A percentile compares a stretch with the other conserved stretches of the same genome.
Evolutionary conservation across 53 echinoderm and acorn worm genomes (phyloP).

Genomic region (Glandiceps talaboti): DNA sequence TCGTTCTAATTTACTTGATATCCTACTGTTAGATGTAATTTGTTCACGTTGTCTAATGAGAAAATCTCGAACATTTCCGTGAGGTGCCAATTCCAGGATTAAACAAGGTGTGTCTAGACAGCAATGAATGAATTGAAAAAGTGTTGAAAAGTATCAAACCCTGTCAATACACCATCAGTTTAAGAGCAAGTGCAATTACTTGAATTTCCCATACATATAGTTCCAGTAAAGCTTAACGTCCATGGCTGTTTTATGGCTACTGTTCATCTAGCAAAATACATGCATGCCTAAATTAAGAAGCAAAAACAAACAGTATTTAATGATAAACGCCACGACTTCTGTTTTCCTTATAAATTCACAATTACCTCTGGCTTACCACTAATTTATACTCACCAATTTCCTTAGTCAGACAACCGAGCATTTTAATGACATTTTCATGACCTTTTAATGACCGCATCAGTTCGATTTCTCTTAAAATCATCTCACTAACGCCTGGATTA

Average conservation of each 20-base stretch:
- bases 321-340: neutral
- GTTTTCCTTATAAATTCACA: neutral
- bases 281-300: no score
- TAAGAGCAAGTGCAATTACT: no score
- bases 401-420: neutral
- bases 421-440: neutral
- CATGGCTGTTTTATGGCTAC: no score
- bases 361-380: no score
- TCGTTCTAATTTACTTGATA: no score
- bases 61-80: neutral
- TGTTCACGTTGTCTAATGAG: neutral
- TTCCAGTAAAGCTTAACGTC: no score
- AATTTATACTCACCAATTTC: no score
- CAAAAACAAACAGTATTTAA: neutral
- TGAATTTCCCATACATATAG: no score
- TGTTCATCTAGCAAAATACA: no score
- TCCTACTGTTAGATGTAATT: no score
- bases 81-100: neutral
- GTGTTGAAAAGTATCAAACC: neutral
- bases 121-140: neutral
- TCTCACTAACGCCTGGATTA: no score
- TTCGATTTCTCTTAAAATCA: neutral
- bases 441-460: neutral
- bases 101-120: neutral
- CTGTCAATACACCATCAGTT: no score